phyloP scores from a whole-genome alignment of 2,888 invertebrate genomes.

The Rotaria sp. region DNA sequence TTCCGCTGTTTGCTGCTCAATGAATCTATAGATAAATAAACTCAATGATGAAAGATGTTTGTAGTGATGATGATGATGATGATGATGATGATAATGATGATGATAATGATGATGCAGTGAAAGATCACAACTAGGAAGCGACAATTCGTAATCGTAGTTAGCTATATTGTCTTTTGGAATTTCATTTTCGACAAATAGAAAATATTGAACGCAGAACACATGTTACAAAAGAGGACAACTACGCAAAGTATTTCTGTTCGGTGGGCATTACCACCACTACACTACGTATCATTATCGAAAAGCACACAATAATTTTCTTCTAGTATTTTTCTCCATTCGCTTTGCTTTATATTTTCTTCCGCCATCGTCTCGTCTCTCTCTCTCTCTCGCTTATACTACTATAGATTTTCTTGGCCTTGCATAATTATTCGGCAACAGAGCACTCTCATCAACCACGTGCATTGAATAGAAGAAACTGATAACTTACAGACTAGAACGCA shows the following conservation, averaged over 20 bases:
- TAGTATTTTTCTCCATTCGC: neutral
- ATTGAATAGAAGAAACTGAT: neutral
- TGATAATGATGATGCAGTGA: neutral
- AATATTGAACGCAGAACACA: neutral
- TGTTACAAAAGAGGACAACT: neutral
- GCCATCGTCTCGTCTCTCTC: neutral
- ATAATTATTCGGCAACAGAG: neutral
- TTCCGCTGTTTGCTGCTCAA: neutral
- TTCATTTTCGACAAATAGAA: neutral
- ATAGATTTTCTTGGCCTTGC: neutral
- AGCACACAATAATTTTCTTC: neutral
- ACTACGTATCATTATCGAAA: neutral
- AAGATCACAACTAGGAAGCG: neutral
- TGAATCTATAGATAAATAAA: neutral
- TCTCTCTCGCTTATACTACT: neutral
- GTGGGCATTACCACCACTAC: neutral
- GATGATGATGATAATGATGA: neutral
- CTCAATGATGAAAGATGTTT: neutral
- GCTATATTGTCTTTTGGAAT: neutral
- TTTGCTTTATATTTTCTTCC: neutral
- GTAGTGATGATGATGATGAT: neutral
- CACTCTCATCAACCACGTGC: neutral
- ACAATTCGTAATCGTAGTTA: neutral
- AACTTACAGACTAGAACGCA: neutral
- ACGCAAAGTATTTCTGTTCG: neutral